Evolutionary conservation across 2,113 vertebrate species (phyloP), one percentile per base, ranked within the genome.

Genomic region (Eubucco bourcierii): DNA sequence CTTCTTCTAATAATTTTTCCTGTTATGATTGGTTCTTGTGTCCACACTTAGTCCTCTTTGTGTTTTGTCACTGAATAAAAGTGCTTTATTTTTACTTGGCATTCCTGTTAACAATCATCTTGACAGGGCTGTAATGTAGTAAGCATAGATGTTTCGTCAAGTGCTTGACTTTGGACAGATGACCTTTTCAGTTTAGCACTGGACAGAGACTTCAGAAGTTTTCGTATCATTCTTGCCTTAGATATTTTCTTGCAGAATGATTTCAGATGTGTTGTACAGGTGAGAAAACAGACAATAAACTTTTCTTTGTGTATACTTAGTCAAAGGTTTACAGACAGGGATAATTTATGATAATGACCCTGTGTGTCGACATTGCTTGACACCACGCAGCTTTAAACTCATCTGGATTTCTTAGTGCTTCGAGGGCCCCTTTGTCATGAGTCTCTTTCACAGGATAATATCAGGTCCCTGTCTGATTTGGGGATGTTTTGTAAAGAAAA

Each of bases 51-150:
- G 9, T 27, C 23, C 9, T 19, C 0, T 10, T 29, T 2, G 56
- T 15, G 6, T 41, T 84, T 81, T 66, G 56, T 7, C 39, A 16
- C 12, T 25, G 27, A 68, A 46, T 65, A 53, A 66, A 75, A 11
- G 16, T 7, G 6, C 28, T 15, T 39, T 28, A 6, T 41, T 79
- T 84, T 31, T 84, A 21, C 17, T 56, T 61, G 28, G 9, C 4
- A 1, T 75, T 79, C 59, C 44, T 19, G 4, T 1, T 64, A 41
- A 21, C 4, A 0, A 25, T 61, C 27, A 6, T 37, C 2, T 2
- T 14, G n/a, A 11, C 27, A 46, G 70, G 44, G 41, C 23, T 73
- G 1, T 55, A 46, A 15, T 24, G 79, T 27, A 15, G 28, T 46
- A 29, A 31, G 67, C 64, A 29, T 0, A 52, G 27, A 12, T 0